A percentile compares a stretch with the other conserved stretches of the same genome.
Conservation (phyloP, 2,797 vertebrate species). For the Pteronotus mesoamericanus region DNA sequence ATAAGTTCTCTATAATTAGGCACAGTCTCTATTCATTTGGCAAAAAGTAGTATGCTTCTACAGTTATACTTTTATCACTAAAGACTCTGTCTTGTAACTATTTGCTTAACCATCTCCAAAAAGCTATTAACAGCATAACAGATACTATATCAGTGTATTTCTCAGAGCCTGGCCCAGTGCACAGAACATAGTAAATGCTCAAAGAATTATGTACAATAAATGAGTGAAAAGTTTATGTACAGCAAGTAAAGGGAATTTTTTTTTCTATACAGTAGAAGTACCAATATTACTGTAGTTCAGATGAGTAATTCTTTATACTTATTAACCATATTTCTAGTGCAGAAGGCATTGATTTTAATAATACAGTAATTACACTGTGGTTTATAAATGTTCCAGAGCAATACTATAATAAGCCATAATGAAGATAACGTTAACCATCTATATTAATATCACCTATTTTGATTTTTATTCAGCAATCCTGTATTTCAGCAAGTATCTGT, state of each 20-base stretch:
- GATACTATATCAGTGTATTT: not conserved
- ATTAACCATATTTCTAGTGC: not conserved
- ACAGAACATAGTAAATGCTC: not conserved
- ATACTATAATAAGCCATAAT: not conserved
- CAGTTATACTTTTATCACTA: not conserved
- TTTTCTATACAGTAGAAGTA: not conserved
- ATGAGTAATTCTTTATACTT: not conserved
- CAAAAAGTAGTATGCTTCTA: not conserved
- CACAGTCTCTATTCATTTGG: not conserved
- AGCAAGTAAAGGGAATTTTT: not conserved
- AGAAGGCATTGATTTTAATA: conserved; percentile 42
- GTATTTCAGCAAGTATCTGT: not conserved
- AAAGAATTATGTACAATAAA: not conserved
- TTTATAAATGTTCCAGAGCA: conserved; percentile 19
- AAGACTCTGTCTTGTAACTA: not conserved
- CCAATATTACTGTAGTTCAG: not conserved
- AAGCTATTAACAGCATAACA: not conserved
- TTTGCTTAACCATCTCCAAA: not conserved
- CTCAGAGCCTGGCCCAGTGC: not conserved
- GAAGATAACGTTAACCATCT: not conserved
- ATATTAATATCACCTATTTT: not conserved
- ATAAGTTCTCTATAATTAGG: not conserved
- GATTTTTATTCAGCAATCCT: conserved; percentile 22
- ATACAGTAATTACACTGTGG: not conserved
- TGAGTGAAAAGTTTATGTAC: not conserved